Percentiles rank a stretch among this genome's conserved stretches.
Conservation (phyloP, 2,113 vertebrate genomes). For the Anoura caudifer region DNA sequence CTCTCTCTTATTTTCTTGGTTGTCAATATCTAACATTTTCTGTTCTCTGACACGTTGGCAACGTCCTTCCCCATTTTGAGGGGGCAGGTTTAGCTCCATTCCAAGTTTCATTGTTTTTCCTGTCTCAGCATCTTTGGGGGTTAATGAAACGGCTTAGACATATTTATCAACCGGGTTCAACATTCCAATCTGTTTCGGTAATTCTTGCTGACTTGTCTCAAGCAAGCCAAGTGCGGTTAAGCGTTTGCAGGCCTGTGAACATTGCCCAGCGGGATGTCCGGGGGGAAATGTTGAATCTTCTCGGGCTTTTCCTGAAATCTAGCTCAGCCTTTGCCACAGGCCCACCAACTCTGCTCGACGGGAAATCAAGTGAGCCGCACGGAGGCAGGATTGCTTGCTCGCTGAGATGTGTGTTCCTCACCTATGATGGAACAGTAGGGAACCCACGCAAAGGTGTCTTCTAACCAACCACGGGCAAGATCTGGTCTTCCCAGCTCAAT, state of each 20-base stretch:
- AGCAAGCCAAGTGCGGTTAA: neutral
- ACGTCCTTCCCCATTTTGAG: neutral
- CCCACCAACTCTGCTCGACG: rapidly evolving
- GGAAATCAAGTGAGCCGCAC: neutral
- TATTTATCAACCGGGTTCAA: neutral
- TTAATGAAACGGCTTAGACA: neutral
- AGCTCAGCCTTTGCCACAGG: neutral
- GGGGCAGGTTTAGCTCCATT: neutral
- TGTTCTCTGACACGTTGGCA: neutral
- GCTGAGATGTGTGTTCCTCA: neutral
- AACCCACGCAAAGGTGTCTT: neutral
- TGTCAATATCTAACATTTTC: neutral
- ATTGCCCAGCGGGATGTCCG: neutral
- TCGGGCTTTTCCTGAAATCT: neutral
- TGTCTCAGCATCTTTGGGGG: neutral
- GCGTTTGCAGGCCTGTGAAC: neutral
- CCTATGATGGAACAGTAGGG: neutral
- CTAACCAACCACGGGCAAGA: neutral
- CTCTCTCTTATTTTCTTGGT: neutral
- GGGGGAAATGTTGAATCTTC: neutral
- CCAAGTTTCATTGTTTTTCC: neutral
- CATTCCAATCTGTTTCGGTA: conserved; percentile 15
- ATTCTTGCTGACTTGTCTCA: neutral
- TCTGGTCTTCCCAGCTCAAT: too few relatives aligned
- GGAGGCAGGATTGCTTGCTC: neutral